phyloP scores from a whole-genome alignment of 2,113 vertebrate species.

The Eclectus roratus region DNA sequence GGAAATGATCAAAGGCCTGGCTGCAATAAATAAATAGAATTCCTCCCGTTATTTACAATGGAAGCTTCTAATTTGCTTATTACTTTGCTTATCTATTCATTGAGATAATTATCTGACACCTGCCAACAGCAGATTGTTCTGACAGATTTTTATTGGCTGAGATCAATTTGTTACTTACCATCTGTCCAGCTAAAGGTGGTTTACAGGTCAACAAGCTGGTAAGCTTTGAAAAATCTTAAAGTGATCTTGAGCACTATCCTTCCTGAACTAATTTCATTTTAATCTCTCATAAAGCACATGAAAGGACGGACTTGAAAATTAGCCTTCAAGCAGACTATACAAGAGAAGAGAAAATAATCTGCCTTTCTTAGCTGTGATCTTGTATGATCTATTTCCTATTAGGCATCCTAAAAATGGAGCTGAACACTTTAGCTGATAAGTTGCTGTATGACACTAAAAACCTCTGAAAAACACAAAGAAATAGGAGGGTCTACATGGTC shows the following conservation, averaged over 20 bases:
- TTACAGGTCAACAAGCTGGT: constrained; percentile 82
- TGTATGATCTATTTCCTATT: not conserved
- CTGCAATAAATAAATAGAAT: constrained; percentile 78
- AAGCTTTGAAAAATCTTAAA: constrained; percentile 65
- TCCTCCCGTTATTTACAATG: constrained; percentile 74
- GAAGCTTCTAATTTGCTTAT: constrained; percentile 76
- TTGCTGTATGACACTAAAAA: not conserved
- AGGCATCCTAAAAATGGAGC: not conserved
- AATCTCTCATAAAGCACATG: constrained; percentile 27
- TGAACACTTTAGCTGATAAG: not conserved
- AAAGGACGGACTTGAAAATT: constrained; percentile 32
- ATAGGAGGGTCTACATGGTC: fast-evolving
- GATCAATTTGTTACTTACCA: constrained; percentile 84
- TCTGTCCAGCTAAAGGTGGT: constrained; percentile 90
- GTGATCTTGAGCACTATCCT: constrained; percentile 29
- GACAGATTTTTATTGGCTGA: constrained; percentile 85
- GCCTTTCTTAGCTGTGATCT: not conserved
- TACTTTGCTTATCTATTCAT: constrained; percentile 80
- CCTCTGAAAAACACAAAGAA: not conserved
- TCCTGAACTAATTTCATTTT: constrained; percentile 56
- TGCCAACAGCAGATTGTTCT: constrained; percentile 91
- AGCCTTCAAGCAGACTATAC: not conserved
- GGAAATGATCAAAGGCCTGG: constrained; percentile 1
- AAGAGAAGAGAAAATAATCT: not conserved
- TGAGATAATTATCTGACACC: constrained; percentile 93